A percentile compares a stretch with the other conserved stretches of the same genome.
These are phyloP conservation scores for Palythoa heliodiscus DNA, from an alignment of 92 coral and sea anemone genomes.

Conservation along the genomic window DNA sequence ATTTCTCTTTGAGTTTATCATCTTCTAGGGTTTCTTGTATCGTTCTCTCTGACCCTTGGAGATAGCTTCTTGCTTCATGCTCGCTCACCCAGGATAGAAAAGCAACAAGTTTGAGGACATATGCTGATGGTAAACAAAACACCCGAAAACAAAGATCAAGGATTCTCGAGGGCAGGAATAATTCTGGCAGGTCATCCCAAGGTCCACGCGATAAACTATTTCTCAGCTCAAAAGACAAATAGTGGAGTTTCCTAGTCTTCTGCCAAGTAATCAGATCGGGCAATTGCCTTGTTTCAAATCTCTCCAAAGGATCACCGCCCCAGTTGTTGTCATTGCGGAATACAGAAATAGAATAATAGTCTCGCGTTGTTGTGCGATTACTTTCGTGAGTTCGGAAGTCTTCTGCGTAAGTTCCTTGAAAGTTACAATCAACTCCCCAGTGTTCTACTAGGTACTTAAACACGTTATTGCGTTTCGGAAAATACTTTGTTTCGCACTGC, in stretches of 20 bases:
- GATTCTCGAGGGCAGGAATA: constrained; percentile 50
- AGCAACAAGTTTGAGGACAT: constrained; percentile 16
- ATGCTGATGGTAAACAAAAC: constrained; percentile 6
- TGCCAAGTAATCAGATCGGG: constrained; percentile 9
- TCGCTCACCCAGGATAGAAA: neutral
- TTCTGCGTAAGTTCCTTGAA: constrained; percentile 13
- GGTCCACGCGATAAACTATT: constrained; percentile 25
- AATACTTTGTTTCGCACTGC: neutral
- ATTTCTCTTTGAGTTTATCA: neutral
- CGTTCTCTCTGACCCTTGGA: neutral
- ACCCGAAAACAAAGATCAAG: constrained; percentile 33
- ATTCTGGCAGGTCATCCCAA: constrained; percentile 44
- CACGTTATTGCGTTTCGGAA: neutral
- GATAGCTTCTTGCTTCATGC: neutral
- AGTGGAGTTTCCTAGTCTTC: constrained; percentile 40
- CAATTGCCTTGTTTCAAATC: neutral
- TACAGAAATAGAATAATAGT: neutral
- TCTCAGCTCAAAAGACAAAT: constrained; percentile 35
- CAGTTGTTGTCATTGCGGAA: constrained; percentile 13
- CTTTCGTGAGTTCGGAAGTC: neutral
- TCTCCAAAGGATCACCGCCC: neutral
- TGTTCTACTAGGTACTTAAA: constrained; percentile 4
- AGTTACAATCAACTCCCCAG: constrained; percentile 7
- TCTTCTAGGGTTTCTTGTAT: constrained; percentile 4
- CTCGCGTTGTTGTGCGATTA: neutral